phyloP scores from a whole-genome alignment of 2,797 vertebrate species.

The Benthosema pterotum region DNA sequence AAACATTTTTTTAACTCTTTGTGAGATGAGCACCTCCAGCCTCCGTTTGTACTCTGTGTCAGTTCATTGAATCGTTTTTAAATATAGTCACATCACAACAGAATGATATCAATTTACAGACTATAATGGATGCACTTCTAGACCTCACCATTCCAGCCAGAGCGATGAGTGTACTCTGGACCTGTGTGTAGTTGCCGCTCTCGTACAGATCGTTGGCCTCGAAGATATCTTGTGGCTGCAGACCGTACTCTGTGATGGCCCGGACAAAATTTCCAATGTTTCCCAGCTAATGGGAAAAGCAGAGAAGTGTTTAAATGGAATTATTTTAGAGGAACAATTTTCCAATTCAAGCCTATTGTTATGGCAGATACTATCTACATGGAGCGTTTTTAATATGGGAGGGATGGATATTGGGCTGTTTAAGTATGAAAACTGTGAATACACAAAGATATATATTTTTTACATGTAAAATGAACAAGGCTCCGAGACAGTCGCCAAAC shows the following conservation, averaged over 20 bases:
- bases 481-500: background rate
- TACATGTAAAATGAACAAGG: too few relatives aligned
- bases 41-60: too few relatives aligned
- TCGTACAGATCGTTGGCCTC: slow-evolving; percentile 98
- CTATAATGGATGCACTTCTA: background rate
- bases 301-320: slow-evolving; percentile 3
- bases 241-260: slow-evolving; percentile 89
- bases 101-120: too few relatives aligned
- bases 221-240: slow-evolving; percentile 91
- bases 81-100: too few relatives aligned
- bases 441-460: too few relatives aligned
- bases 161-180: slow-evolving; percentile 90
- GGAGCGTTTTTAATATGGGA: too few relatives aligned
- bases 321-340: slow-evolving; percentile 3
- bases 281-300: slow-evolving; percentile 83
- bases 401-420: background rate
- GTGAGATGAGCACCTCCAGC: too few relatives aligned
- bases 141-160: slow-evolving; percentile 91
- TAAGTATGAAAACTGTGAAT: too few relatives aligned
- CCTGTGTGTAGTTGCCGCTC: slow-evolving; percentile 94
- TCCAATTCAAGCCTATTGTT: too few relatives aligned
- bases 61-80: too few relatives aligned
- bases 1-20: too few relatives aligned
- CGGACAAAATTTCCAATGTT: slow-evolving; percentile 95
- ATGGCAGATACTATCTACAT: too few relatives aligned